Base-by-base conservation (phyloP, 2,113 vertebrate species). In the Rana temporaria region DNA sequence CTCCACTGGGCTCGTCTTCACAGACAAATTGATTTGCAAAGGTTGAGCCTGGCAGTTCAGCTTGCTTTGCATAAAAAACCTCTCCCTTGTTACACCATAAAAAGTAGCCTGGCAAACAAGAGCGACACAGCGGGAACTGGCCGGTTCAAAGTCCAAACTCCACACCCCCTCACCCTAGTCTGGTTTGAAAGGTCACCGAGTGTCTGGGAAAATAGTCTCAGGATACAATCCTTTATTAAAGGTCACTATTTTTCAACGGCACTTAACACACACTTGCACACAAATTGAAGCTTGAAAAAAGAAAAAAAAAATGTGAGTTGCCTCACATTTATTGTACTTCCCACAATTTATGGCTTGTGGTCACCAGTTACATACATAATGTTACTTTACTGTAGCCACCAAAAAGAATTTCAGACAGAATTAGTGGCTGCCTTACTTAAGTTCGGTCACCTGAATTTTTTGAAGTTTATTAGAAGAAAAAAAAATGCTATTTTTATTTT, bases 1-100 rank as follows among this genome's bases (percentile, higher is more conserved):
- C 87, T 90, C 90, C 90, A 90, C 94, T 84, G 91, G 91, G 91
- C 93, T 94, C 85, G 92, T 91, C 93, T 95, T 95, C 93, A 93
- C 95, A 97, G 96, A 96, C 96, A 97, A 98, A 98, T 98, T 96
- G 96, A 99, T 99, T 98, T 96, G 96, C 95, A 95, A 96, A 96
- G 96, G 96, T 97, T 96, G 94, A 93, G 92, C 88, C 92, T 93
- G 93, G 94, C 94, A 94, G 95, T 94, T 93, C 89, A 34, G 91
- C 87, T 95, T 94, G 92, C 94, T 97, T 96, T 97, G 95, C 96
- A 97, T 96, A 95, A 90, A 92, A 93, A 95, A 93, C 84, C 71
- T 84, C 92, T 94, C 92, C 92, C 88, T 84, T 87, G 92, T 91
- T 92, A 89, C 94, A 96, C 95, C 96, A 97, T 96, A 92, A 91